Conservation (phyloP, 1,140 invertebrate genomes). For the Drosophila pallidifrons region DNA sequence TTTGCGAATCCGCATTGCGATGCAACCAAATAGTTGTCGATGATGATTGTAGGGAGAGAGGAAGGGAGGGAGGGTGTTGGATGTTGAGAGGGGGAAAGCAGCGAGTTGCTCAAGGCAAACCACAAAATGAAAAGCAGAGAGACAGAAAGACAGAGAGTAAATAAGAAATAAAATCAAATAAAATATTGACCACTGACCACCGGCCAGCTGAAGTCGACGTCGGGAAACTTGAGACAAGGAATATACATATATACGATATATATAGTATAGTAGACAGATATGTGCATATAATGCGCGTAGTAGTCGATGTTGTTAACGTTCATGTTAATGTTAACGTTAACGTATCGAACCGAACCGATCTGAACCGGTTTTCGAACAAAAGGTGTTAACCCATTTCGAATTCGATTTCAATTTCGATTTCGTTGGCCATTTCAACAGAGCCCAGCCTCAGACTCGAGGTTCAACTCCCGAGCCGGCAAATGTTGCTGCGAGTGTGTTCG, state of each 20-base stretch:
- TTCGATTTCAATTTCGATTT: conserved; percentile 42
- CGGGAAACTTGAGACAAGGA: conserved; percentile 62
- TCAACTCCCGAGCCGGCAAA: conserved; percentile 17
- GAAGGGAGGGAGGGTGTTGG: too few relatives aligned
- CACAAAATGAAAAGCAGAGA: conserved; percentile 39
- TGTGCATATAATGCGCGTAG: neutral
- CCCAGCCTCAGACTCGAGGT: conserved; percentile 8
- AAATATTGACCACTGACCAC: conserved; percentile 25
- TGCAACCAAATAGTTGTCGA: conserved; percentile 23
- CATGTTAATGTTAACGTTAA: conserved; percentile 2
- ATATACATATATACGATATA: conserved; percentile 14
- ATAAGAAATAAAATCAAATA: conserved; percentile 8
- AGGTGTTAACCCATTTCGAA: conserved; percentile 81
- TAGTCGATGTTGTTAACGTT: conserved; percentile 2
- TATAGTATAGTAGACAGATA: conserved; percentile 3
- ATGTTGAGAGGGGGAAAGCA: conserved; percentile 16
- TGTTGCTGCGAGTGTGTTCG: conserved; percentile 2
- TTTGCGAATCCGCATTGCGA: conserved; percentile 80
- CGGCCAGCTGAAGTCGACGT: conserved; percentile 6
- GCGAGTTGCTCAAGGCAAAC: conserved; percentile 67
- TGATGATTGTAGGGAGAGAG: too few relatives aligned
- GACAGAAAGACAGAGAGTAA: conserved; percentile 1
- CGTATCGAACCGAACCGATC: conserved; percentile 15
- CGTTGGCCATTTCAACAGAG: conserved; percentile 49
- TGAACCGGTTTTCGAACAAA: conserved; percentile 68